These are phyloP conservation scores for Drosophila orosa DNA, from an alignment of 1,140 invertebrate species.

Conservation along the genomic window DNA sequence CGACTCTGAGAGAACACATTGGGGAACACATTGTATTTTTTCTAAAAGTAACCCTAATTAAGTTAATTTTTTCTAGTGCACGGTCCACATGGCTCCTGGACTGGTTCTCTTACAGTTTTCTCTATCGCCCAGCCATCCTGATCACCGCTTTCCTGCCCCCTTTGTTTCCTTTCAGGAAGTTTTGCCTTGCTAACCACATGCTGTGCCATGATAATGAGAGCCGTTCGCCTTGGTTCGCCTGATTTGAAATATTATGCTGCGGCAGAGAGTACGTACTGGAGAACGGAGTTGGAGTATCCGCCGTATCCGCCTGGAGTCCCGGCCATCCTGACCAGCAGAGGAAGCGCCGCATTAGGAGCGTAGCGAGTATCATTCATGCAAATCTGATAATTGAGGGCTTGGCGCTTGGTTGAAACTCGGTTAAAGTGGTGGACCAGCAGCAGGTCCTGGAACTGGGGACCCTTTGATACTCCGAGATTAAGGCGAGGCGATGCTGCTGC, in stretches of 20 bases:
- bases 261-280: constrained; percentile 32
- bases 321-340: constrained; percentile 23
- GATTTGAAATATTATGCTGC: constrained; percentile 80
- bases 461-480: constrained; percentile 64
- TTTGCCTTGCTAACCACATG: constrained; percentile 79
- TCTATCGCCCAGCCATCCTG: constrained; percentile 34
- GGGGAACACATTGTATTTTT: too few species aligned
- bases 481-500: constrained; percentile 31
- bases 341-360: constrained; percentile 30
- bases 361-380: constrained; percentile 72
- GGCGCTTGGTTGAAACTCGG: constrained; percentile 70
- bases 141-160: constrained; percentile 2
- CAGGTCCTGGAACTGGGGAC: constrained; percentile 17
- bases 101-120: constrained; percentile 41
- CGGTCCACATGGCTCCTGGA: constrained; percentile 51
- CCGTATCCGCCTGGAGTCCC: constrained; percentile 17
- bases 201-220: constrained; percentile 82
- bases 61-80: not conserved
- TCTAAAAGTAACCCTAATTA: not conserved
- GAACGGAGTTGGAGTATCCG: constrained; percentile 34
- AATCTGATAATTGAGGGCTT: constrained; percentile 83
- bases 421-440: constrained; percentile 57
- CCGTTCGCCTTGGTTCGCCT: constrained; percentile 65
- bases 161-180: constrained; percentile 57
- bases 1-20: too few species aligned